These are phyloP conservation scores for Drosophila macrospina DNA, from an alignment of 2,888 invertebrate species.

Conservation along the genomic window DNA sequence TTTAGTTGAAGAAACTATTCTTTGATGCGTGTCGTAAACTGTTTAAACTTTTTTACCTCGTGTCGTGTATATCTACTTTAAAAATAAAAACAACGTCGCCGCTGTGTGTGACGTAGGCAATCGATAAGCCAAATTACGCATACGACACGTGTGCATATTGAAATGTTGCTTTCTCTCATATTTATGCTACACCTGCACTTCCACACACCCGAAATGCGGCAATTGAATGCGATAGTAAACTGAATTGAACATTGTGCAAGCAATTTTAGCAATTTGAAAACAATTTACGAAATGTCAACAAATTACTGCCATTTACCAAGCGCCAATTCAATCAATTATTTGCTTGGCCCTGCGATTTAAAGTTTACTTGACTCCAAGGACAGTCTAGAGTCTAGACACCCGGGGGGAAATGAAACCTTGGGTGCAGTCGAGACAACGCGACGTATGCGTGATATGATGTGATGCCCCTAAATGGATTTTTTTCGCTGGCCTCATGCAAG, in stretches of 20 bases:
- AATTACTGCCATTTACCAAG: conserved; percentile 62
- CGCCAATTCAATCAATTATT: conserved; percentile 58
- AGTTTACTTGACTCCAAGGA: conserved; percentile 19
- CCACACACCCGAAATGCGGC: conserved; percentile 16
- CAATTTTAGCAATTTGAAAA: conserved; percentile 67
- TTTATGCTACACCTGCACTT: conserved; percentile 30
- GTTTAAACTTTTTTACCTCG: not conserved
- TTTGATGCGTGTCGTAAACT: not conserved
- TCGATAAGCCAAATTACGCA: conserved; percentile 63
- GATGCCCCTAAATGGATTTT: conserved; percentile 30
- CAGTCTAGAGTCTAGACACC: conserved; percentile 24
- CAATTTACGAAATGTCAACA: conserved; percentile 67
- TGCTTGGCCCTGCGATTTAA: conserved; percentile 34
- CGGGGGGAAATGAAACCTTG: not conserved
- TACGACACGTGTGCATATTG: conserved; percentile 56
- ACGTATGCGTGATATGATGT: conserved; percentile 50
- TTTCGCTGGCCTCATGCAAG: conserved; percentile 44
- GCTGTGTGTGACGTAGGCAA: conserved; percentile 7
- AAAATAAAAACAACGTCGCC: conserved; percentile 20
- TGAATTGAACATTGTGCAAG: conserved; percentile 47
- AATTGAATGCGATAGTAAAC: conserved; percentile 49
- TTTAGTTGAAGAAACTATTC: not conserved
- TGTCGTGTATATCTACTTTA: conserved; percentile 15
- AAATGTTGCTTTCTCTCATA: conserved; percentile 24
- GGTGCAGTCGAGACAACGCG: conserved; percentile 43